These are phyloP conservation scores for Aplocera efformata DNA, from an alignment of 2,888 invertebrate species.

Conservation along the genomic window DNA sequence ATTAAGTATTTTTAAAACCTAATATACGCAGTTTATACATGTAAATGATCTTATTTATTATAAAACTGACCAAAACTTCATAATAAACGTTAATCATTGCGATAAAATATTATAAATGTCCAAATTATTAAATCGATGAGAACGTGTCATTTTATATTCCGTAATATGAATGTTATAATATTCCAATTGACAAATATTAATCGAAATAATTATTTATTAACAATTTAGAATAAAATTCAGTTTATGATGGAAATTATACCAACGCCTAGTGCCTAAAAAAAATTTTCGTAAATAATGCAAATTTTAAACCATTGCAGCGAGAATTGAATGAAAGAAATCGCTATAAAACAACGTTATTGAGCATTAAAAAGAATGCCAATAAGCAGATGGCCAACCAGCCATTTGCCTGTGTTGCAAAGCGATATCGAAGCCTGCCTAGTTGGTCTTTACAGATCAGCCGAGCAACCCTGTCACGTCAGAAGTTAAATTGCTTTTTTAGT, in stretches of 20 bases:
- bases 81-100: constrained; percentile 22
- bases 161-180: constrained; percentile 17
- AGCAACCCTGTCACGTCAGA: no score
- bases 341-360: no score
- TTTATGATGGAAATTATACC: constrained; percentile 15
- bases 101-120: constrained; percentile 11
- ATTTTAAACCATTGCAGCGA: constrained; percentile 4
- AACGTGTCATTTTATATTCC: constrained; percentile 17
- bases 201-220: constrained; percentile 21
- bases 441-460: no score
- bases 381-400: no score
- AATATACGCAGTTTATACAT: constrained; percentile 12
- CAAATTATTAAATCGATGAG: constrained; percentile 10
- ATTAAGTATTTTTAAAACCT: constrained; percentile 7
- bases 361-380: no score
- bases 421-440: no score
- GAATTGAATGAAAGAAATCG: no score
- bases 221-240: constrained; percentile 15
- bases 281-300: constrained; percentile 9
- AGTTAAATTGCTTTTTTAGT: no score
- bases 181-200: constrained; percentile 22
- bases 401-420: no score
- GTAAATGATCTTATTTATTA: constrained; percentile 21
- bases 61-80: constrained; percentile 15
- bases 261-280: constrained; percentile 11